Base-by-base conservation (phyloP, 2,888 invertebrate genomes). In the Barypeithes pellucidus region DNA sequence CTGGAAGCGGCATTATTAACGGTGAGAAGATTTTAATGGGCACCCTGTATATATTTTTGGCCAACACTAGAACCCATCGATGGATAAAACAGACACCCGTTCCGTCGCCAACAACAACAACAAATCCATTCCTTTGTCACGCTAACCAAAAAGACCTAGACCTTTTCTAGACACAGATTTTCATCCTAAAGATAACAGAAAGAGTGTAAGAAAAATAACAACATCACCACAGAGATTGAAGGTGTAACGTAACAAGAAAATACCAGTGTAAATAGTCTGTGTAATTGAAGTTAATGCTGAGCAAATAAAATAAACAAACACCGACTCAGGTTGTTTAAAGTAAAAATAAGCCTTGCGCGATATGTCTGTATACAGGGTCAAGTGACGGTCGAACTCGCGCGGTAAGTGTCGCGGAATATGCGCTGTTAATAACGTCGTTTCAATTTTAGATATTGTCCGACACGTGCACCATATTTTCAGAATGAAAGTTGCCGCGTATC, bases 221-320 rank as follows among this genome's bases (percentile, higher is more conserved):
- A 60, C 20, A 60, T 24, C 22, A 60, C 41, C n/a, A 11, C n/a
- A 11, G 5, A 50, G 29, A 29, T 8, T 7, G 29, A 67, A 41
- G 57, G 41, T 69, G 61, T 41, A 65, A 52, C 24, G 61, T 41
- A 65, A 52, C 24, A 43, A 67, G 61, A 54, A 57, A 72, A 62
- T 67, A 67, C 33, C 24, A 62, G 18, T 20, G 62, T 54, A 72
- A 72, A 72, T 24, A 67, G 45, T 16, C 43, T n/a, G 67, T 57
- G 5, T 24, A 68, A 73, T 68, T 67, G 73, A 59, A 43, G 22
- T 41, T 73, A 73, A 73, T 68, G 73, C 45, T 68, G 60, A 45
- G 63, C 47, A 72, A 72, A 72, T 57, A 72, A 72, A 68, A 59
- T 73, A 73, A 73, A 73, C 68, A 73, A 73, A 73, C 68, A 73